phyloP scores from a whole-genome alignment of 1,140 invertebrate species.

The Zeugodacus cucurbitae region DNA sequence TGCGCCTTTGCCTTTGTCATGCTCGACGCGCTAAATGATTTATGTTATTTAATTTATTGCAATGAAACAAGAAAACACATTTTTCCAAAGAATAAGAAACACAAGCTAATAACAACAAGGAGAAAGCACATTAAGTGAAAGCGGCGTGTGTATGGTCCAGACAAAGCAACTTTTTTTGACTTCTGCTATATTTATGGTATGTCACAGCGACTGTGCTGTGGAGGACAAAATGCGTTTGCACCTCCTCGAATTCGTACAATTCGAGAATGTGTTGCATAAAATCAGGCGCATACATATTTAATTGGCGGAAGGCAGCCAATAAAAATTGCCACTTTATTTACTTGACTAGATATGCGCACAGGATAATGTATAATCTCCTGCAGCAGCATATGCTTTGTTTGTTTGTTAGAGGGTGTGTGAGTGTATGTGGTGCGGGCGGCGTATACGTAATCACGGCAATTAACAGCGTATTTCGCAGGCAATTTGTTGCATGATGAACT shows the following conservation, averaged over 20 bases:
- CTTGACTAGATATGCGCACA: not conserved
- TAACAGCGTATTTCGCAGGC: conserved; percentile 29
- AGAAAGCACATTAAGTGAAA: not conserved
- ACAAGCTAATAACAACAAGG: no score
- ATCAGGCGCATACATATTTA: not conserved
- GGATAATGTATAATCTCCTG: not conserved
- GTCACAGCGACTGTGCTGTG: not conserved
- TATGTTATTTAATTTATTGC: conserved; percentile 35
- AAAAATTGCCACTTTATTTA: conserved; percentile 10
- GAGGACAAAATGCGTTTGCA: not conserved
- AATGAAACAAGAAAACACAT: not conserved
- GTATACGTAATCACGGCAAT: conserved; percentile 34
- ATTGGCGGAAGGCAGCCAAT: conserved; percentile 2
- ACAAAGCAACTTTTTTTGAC: not conserved
- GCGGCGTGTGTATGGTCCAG: not conserved
- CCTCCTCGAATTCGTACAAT: not conserved
- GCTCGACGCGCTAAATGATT: not conserved
- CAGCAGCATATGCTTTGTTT: not conserved
- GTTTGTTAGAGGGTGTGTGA: not conserved
- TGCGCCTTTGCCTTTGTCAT: not conserved
- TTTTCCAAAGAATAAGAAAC: not conserved
- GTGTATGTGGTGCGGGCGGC: not conserved
- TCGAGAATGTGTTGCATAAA: conserved; percentile 1
- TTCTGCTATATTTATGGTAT: not conserved
- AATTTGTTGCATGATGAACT: conserved; percentile 32